Conservation (phyloP, 1,140 invertebrate species). For the Ceratina calcarata region DNA sequence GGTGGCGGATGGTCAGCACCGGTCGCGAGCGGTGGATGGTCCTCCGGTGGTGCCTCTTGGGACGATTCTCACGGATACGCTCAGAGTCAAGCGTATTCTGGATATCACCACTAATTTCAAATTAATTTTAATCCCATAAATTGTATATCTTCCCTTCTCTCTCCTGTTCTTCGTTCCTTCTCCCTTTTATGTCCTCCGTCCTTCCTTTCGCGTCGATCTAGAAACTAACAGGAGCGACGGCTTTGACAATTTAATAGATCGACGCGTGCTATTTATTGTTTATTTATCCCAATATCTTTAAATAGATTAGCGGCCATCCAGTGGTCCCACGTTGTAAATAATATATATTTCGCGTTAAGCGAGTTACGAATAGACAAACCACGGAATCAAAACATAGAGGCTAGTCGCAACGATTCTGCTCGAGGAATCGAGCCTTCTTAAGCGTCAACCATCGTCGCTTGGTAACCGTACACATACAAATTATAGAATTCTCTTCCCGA, state of each 20-base stretch:
- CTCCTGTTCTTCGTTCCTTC: not conserved
- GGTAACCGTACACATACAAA: not conserved
- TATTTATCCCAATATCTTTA: slow-evolving; percentile 62
- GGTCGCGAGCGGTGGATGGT: slow-evolving; percentile 65
- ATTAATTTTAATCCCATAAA: not conserved
- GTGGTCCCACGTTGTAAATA: slow-evolving; percentile 58
- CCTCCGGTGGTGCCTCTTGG: slow-evolving; percentile 71
- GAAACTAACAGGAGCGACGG: too few relatives aligned
- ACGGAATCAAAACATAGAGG: slow-evolving; percentile 72
- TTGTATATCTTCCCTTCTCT: not conserved
- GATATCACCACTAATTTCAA: slow-evolving; percentile 67
- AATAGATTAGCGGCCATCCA: slow-evolving; percentile 19
- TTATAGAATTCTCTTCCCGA: slow-evolving; percentile 50
- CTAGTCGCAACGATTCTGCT: slow-evolving; percentile 64
- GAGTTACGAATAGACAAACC: slow-evolving; percentile 28
- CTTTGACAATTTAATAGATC: slow-evolving; percentile 15
- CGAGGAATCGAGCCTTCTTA: not conserved
- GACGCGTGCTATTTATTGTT: slow-evolving; percentile 70
- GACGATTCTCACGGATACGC: slow-evolving; percentile 67
- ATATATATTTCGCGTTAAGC: slow-evolving; percentile 16
- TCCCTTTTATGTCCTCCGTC: not conserved
- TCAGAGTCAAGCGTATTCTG: slow-evolving; percentile 71
- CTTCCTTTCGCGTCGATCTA: not conserved
- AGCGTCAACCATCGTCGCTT: not conserved
- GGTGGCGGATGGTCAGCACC: slow-evolving; percentile 74